A percentile compares a stretch with the other conserved stretches of the same genome.
phyloP scores from a whole-genome alignment of 35 echinoderm and acorn worm genomes.

The Lytechinus variegatus region DNA sequence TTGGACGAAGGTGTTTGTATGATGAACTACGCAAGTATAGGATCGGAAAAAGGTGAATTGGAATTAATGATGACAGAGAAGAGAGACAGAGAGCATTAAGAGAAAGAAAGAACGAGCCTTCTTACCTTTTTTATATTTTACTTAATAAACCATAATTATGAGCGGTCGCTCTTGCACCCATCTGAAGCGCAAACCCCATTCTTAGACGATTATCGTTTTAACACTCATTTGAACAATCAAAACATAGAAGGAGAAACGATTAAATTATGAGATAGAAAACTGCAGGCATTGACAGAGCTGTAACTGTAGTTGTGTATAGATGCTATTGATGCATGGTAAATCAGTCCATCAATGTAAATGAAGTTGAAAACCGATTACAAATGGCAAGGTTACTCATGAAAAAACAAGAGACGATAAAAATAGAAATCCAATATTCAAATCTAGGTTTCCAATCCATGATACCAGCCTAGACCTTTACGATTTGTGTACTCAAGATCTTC shows the following conservation, averaged over 20 bases:
- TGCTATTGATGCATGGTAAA: neutral
- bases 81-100: neutral
- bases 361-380: neutral
- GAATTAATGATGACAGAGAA: neutral
- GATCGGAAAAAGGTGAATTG: neutral
- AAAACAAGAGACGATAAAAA: conserved; percentile 4
- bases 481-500: neutral
- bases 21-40: neutral
- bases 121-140: no score
- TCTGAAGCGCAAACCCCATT: no score
- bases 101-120: no score
- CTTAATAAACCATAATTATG: no score
- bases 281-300: neutral
- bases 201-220: neutral
- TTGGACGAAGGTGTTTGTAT: no score
- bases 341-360: neutral
- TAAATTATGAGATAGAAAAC: neutral
- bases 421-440: neutral
- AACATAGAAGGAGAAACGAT: neutral
- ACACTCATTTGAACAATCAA: neutral
- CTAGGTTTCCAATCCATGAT: neutral
- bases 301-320: no score
- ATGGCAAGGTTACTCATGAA: neutral
- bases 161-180: neutral
- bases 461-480: neutral